These are phyloP conservation scores for Archocentrus centrarchus DNA, from an alignment of 2,113 vertebrate species.

Conservation along the genomic window DNA sequence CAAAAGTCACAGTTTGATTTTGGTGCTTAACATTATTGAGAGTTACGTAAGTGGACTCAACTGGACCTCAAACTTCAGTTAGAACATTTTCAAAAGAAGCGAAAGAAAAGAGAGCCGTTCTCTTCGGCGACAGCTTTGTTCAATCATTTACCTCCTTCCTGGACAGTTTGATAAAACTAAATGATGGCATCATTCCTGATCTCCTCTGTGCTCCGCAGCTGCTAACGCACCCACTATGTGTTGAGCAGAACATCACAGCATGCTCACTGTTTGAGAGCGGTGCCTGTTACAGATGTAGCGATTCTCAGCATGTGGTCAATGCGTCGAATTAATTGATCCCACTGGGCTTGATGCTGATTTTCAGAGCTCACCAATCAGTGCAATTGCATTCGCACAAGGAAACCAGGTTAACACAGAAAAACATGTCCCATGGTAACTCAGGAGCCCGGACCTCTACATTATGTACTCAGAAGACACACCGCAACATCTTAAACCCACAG, in stretches of 20 bases:
- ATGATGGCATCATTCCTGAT: background rate
- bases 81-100: conserved; percentile 12
- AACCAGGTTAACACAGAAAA: background rate
- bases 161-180: background rate
- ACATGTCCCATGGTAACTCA: background rate
- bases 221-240: background rate
- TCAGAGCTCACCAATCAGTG: background rate
- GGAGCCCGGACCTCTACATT: background rate
- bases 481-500: background rate
- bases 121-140: conserved; percentile 17
- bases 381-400: background rate
- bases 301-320: conserved; percentile 14
- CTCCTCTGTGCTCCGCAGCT: background rate
- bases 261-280: background rate
- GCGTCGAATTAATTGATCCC: conserved; percentile 26
- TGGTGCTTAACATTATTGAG: background rate
- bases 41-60: conserved; percentile 22
- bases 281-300: background rate
- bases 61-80: background rate
- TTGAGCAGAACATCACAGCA: background rate
- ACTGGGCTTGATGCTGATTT: conserved; percentile 7
- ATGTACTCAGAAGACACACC: background rate
- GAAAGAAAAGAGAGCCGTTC: background rate
- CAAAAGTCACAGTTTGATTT: background rate
- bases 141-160: background rate